These are phyloP conservation scores for Mastomys natalensis DNA, from an alignment of 2,113 vertebrate species.

Conservation along the genomic window DNA sequence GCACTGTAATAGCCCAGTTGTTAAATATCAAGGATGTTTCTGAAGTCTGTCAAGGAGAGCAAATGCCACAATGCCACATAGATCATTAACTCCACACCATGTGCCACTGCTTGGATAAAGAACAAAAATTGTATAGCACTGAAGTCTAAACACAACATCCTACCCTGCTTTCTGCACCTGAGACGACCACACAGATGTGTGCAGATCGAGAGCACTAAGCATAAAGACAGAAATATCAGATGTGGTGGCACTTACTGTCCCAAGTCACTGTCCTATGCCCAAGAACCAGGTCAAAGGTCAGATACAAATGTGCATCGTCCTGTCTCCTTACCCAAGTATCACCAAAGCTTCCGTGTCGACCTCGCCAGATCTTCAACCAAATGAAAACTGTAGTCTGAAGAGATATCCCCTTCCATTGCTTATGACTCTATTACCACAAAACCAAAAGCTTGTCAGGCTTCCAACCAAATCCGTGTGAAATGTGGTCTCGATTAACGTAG, in stretches of 20 bases:
- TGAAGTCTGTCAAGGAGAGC: constrained; percentile 17
- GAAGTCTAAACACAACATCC: constrained; percentile 4
- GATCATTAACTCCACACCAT: background rate
- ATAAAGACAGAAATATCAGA: constrained; percentile 39
- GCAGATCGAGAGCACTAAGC: background rate
- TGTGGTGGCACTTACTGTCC: background rate
- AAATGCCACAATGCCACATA: background rate
- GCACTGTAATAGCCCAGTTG: background rate
- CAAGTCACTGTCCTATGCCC: background rate
- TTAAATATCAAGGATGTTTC: constrained; percentile 42
- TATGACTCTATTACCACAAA: constrained; percentile 11
- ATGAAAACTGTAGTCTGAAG: constrained; percentile 35
- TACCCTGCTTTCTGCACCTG: background rate
- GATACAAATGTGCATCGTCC: background rate
- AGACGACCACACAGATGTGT: background rate
- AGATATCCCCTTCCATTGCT: background rate
- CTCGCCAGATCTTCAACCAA: background rate
- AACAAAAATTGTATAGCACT: background rate
- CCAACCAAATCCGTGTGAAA: background rate
- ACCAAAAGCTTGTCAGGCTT: constrained; percentile 27
- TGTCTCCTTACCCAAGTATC: constrained; percentile 22
- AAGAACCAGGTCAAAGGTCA: constrained; percentile 18
- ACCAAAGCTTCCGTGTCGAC: background rate
- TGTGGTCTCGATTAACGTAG: background rate
- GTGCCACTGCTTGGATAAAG: background rate